Conservation (phyloP, 2,888 invertebrate genomes). For the Octodonta nipae region DNA sequence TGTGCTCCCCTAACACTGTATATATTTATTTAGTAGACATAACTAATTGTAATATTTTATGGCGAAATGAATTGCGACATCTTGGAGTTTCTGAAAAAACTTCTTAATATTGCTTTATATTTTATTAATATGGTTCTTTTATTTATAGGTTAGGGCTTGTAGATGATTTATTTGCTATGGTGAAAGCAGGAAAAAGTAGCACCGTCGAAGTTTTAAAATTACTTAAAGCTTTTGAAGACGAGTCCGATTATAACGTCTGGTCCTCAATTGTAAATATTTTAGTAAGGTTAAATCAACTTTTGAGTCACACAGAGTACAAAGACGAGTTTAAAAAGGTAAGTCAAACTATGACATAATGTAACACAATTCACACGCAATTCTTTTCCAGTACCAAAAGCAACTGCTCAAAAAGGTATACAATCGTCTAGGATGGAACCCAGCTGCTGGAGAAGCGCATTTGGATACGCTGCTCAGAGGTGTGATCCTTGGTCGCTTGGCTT, state of each 20-base stretch:
- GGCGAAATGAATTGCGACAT: too few relatives aligned
- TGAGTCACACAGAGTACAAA: conserved; percentile 67
- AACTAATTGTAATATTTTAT: too few relatives aligned
- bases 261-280: conserved; percentile 67
- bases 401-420: conserved; percentile 59
- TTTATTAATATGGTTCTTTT: not conserved
- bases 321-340: conserved; percentile 49
- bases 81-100: too few relatives aligned
- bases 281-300: conserved; percentile 58
- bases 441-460: conserved; percentile 68
- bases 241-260: conserved; percentile 91
- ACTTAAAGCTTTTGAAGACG: conserved; percentile 71
- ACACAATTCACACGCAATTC: not conserved
- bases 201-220: conserved; percentile 72
- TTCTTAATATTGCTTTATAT: too few relatives aligned
- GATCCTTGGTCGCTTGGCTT: conserved; percentile 69
- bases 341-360: not conserved
- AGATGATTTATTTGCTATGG: conserved; percentile 86
- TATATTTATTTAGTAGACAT: too few relatives aligned
- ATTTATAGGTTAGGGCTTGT: conserved; percentile 54
- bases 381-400: conserved; percentile 49
- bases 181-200: conserved; percentile 70
- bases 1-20: too few relatives aligned
- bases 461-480: conserved; percentile 75
- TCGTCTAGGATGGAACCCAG: conserved; percentile 73